phyloP scores from a whole-genome alignment of 2,113 vertebrate species.

The Hyla sarda region DNA sequence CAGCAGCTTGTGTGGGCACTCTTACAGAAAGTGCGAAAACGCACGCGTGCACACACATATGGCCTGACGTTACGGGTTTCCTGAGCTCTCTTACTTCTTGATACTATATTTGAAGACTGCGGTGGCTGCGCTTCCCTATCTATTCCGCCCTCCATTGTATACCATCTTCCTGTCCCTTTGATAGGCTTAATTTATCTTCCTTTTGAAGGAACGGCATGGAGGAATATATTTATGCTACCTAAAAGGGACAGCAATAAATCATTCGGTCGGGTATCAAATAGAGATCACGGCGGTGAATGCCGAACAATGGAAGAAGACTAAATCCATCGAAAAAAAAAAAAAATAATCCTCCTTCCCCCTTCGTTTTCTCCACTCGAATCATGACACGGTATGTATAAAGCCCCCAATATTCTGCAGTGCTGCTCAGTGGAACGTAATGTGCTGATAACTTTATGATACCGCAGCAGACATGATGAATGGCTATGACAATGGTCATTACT shows the following conservation, averaged over 20 bases:
- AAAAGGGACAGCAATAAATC: slow-evolving; percentile 1
- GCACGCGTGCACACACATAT: background rate
- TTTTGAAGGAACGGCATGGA: background rate
- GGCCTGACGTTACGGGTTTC: background rate
- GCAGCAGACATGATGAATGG: slow-evolving; percentile 7
- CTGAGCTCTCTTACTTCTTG: background rate
- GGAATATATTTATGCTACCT: background rate
- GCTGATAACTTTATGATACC: slow-evolving; percentile 20
- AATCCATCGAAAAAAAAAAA: background rate
- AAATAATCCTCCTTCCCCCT: background rate
- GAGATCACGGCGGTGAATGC: background rate
- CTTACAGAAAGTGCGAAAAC: background rate
- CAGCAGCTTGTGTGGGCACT: background rate
- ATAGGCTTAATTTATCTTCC: background rate
- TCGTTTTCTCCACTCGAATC: background rate
- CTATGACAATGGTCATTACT: slow-evolving; percentile 37
- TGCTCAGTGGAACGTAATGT: background rate
- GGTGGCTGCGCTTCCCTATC: background rate
- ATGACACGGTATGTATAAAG: background rate
- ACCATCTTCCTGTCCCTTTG: background rate
- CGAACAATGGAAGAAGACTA: background rate
- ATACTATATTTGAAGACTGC: background rate
- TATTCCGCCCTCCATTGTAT: slow-evolving; percentile 11
- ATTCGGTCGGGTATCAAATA: background rate
- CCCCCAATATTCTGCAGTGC: background rate